Conservation (phyloP, 2,113 vertebrate species). For the Pteronura brasiliensis region DNA sequence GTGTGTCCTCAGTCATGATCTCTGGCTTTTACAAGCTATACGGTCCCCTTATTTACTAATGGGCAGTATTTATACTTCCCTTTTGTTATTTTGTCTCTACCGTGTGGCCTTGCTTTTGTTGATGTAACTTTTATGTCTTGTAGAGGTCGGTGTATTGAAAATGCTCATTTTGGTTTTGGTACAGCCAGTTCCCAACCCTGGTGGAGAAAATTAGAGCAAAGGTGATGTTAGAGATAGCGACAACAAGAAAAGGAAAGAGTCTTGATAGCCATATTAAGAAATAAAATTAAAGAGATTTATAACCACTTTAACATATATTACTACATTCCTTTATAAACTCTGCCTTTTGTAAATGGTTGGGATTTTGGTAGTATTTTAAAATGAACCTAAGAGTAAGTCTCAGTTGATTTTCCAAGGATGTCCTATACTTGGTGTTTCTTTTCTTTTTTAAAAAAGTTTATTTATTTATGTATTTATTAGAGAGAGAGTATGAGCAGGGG, state of each 20-base stretch:
- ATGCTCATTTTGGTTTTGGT: slow-evolving; percentile 20
- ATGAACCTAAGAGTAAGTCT: background rate
- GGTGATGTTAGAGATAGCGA: background rate
- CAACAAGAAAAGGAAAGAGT: background rate
- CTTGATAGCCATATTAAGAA: background rate
- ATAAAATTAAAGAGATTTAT: background rate
- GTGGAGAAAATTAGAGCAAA: background rate
- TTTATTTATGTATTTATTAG: background rate
- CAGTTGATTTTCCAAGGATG: background rate
- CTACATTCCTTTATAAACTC: background rate
- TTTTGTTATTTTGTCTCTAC: background rate
- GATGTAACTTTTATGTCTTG: background rate
- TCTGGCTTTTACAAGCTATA: slow-evolving; percentile 5
- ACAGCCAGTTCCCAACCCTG: background rate
- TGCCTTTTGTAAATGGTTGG: slow-evolving; percentile 1
- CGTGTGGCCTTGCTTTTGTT: background rate
- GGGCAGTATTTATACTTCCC: background rate
- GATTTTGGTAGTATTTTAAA: slow-evolving; percentile 46
- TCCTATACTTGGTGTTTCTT: slow-evolving; percentile 23
- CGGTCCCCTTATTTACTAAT: background rate
- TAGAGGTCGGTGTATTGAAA: background rate
- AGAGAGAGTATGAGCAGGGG: background rate
- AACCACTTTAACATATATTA: background rate
- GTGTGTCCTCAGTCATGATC: background rate
- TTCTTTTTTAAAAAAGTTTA: background rate